A percentile compares a stretch with the other conserved stretches of the same genome.
Evolutionary conservation across 2,888 invertebrate genomes (phyloP).

Genomic region (Acleris emargana): DNA sequence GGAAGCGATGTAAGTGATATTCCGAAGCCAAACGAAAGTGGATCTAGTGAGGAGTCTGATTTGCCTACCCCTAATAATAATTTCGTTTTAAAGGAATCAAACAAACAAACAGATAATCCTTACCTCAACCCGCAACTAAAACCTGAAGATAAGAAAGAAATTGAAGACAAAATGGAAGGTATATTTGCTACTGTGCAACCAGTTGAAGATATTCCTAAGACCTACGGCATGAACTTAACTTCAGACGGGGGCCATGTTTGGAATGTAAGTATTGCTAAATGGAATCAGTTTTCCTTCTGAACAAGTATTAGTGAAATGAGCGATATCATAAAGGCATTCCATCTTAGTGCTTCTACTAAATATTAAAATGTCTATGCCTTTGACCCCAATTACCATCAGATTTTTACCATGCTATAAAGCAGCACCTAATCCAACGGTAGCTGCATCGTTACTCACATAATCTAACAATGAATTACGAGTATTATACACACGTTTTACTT

Average conservation of each 20-base stretch:
- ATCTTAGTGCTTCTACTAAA: too few species aligned
- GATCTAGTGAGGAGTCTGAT: not conserved
- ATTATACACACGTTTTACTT: too few species aligned
- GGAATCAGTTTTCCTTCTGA: too few species aligned
- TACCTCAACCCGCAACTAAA: constrained; percentile 8
- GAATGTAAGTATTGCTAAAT: constrained; percentile 47
- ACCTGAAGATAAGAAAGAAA: constrained; percentile 11
- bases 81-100: not conserved
- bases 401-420: too few species aligned
- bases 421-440: too few species aligned
- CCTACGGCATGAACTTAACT: constrained; percentile 47
- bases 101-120: constrained; percentile 14
- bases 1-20: constrained; percentile 2
- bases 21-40: not conserved
- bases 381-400: too few species aligned
- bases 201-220: constrained; percentile 34
- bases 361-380: too few species aligned
- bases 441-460: too few species aligned
- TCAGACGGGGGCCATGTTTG: constrained; percentile 46
- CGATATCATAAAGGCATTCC: too few species aligned
- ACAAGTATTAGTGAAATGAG: too few species aligned
- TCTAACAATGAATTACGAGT: too few species aligned
- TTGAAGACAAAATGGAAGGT: constrained; percentile 21
- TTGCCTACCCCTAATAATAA: not conserved
- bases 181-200: constrained; percentile 16